These are phyloP conservation scores for Synodontis membranacea DNA, from an alignment of 2,113 vertebrate genomes.

Conservation along the genomic window DNA sequence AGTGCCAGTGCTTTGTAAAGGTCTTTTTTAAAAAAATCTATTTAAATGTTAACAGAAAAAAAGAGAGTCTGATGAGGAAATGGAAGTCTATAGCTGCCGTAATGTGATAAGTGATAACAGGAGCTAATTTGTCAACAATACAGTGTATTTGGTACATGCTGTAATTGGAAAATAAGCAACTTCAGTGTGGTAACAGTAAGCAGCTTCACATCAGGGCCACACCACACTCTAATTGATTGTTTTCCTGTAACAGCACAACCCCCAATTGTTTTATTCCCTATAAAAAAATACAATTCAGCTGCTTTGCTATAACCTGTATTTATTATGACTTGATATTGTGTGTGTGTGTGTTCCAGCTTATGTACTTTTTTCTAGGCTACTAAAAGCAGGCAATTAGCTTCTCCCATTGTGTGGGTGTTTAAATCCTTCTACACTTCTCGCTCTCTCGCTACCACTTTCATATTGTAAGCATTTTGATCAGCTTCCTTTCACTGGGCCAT, in stretches of 20 bases:
- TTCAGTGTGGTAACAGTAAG: neutral
- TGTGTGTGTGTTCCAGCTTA: slow-evolving; percentile 9
- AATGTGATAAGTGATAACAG: neutral
- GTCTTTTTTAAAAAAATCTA: too few relatives aligned
- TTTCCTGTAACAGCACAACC: neutral
- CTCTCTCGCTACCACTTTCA: slow-evolving; percentile 34
- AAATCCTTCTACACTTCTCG: slow-evolving; percentile 29
- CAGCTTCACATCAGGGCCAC: neutral
- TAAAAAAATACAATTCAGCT: neutral
- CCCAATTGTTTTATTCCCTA: neutral
- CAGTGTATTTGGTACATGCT: neutral
- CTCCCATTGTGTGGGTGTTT: slow-evolving; percentile 41
- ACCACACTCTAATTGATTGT: neutral
- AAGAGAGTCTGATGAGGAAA: too few relatives aligned
- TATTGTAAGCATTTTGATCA: slow-evolving; percentile 43
- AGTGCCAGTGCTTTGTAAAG: neutral
- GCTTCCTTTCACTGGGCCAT: slow-evolving; percentile 5
- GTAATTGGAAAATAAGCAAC: neutral
- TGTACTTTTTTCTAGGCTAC: neutral
- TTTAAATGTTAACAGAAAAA: too few relatives aligned
- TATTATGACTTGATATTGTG: neutral
- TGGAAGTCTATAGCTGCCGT: too few relatives aligned
- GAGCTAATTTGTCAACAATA: neutral
- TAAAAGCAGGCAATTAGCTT: slow-evolving; percentile 40
- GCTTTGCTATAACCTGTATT: neutral